Evolutionary conservation across 2,888 invertebrate genomes (phyloP).

Genomic region (Pegoplata infirma): DNA sequence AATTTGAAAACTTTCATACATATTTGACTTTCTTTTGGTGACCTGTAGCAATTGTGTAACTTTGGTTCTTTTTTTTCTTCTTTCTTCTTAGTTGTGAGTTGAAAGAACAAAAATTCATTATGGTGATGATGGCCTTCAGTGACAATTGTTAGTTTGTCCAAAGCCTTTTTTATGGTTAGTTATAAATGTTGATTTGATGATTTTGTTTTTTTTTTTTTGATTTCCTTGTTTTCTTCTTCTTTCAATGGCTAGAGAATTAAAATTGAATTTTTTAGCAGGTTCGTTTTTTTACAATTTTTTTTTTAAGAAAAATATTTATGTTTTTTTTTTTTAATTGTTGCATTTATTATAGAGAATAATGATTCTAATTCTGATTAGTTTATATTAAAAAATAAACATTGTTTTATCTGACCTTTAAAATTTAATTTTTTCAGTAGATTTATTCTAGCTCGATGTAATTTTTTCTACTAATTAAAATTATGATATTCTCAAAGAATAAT

Average conservation of each 20-base stretch:
- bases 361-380: no score
- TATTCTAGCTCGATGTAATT: no score
- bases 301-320: no score
- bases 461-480: no score
- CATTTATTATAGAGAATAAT: no score
- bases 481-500: no score
- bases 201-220: not conserved
- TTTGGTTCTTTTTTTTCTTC: not conserved
- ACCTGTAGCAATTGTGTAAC: slow-evolving; percentile 1
- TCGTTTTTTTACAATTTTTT: no score
- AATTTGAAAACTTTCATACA: not conserved
- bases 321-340: no score
- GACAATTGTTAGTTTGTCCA: not conserved
- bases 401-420: no score
- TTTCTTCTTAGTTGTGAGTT: not conserved
- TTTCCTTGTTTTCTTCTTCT: not conserved
- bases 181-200: slow-evolving; percentile 5
- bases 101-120: not conserved
- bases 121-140: slow-evolving; percentile 9
- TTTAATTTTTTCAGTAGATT: no score
- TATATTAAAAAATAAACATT: no score
- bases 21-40: not conserved
- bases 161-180: not conserved
- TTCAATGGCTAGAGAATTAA: not conserved
- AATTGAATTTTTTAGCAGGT: no score